Percentiles rank a stretch among this genome's conserved stretches.
phyloP scores from a whole-genome alignment of 2,113 vertebrate species.

The Amblyornis subalaris region DNA sequence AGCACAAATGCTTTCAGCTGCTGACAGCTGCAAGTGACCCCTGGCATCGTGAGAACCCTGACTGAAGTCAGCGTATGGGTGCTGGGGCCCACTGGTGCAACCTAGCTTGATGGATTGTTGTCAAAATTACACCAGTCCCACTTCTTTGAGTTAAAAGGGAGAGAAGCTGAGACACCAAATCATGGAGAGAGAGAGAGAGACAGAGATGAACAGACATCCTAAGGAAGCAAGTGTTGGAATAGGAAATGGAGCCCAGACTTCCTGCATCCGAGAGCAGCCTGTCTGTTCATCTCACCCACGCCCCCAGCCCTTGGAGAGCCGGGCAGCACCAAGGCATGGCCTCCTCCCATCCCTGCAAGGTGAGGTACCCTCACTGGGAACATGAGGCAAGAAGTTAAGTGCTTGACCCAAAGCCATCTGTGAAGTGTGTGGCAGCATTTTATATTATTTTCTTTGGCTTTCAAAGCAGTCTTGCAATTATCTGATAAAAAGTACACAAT shows the following conservation, averaged over 20 bases:
- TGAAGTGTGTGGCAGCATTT: not conserved
- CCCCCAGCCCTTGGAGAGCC: not conserved
- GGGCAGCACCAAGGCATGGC: not conserved
- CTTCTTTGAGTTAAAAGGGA: not conserved
- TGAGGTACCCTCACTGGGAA: not conserved
- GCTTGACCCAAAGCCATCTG: not conserved
- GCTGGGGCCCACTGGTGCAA: not conserved
- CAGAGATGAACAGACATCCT: not conserved
- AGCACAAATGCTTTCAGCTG: not conserved
- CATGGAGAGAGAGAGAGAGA: not conserved
- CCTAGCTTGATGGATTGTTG: not conserved
- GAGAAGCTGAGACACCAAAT: not conserved
- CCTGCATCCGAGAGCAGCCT: not conserved
- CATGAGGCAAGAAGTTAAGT: not conserved
- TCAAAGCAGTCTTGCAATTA: conserved; percentile 8
- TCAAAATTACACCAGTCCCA: not conserved
- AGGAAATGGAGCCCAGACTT: not conserved
- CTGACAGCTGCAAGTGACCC: not conserved
- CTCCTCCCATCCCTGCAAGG: not conserved
- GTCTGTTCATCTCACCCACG: not conserved
- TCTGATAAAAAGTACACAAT: not conserved
- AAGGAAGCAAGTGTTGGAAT: conserved; percentile 14
- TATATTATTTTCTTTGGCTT: not conserved
- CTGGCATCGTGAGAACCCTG: not conserved
- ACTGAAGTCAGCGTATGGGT: not conserved